phyloP scores from a whole-genome alignment of 2,888 invertebrate species.

The Eupeodes latifasciatus region DNA sequence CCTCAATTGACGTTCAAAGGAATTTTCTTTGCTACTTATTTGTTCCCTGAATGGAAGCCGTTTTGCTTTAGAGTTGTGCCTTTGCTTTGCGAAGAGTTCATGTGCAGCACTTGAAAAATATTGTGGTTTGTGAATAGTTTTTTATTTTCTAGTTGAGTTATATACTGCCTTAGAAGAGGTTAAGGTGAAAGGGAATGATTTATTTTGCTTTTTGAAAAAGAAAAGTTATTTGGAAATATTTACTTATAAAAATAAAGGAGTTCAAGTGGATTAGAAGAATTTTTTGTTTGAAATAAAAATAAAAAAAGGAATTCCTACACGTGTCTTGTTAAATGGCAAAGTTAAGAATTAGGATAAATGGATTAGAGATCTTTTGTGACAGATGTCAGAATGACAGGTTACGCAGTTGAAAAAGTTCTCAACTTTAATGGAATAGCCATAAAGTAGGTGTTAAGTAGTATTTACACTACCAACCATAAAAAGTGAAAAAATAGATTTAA shows the following conservation, averaged over 20 bases:
- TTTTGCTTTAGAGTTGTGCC: slow-evolving; percentile 54
- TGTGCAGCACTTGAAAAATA: slow-evolving; percentile 69
- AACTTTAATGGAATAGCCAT: no score
- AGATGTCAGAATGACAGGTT: no score
- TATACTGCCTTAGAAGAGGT: slow-evolving; percentile 44
- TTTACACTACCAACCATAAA: no score
- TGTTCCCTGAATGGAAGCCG: slow-evolving; percentile 57
- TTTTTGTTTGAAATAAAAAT: no score
- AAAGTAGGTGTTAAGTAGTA: no score
- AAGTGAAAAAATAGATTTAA: no score
- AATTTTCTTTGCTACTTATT: slow-evolving; percentile 67
- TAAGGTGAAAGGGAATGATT: slow-evolving; percentile 40
- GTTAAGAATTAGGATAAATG: no score
- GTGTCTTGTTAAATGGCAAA: no score
- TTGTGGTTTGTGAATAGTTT: slow-evolving; percentile 63
- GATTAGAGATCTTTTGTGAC: no score
- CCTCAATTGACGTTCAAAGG: slow-evolving; percentile 73
- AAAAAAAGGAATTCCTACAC: no score
- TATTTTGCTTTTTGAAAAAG: slow-evolving; percentile 53
- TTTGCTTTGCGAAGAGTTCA: slow-evolving; percentile 54
- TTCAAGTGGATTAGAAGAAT: background rate
- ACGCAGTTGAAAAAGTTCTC: no score
- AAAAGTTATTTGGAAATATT: slow-evolving; percentile 47
- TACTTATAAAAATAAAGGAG: slow-evolving; percentile 8
- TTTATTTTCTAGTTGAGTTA: slow-evolving; percentile 51